Evolutionary conservation across 2,113 vertebrate species (phyloP), one percentile per base, ranked within the genome.

Genomic region (Semicossyphus pulcher): DNA sequence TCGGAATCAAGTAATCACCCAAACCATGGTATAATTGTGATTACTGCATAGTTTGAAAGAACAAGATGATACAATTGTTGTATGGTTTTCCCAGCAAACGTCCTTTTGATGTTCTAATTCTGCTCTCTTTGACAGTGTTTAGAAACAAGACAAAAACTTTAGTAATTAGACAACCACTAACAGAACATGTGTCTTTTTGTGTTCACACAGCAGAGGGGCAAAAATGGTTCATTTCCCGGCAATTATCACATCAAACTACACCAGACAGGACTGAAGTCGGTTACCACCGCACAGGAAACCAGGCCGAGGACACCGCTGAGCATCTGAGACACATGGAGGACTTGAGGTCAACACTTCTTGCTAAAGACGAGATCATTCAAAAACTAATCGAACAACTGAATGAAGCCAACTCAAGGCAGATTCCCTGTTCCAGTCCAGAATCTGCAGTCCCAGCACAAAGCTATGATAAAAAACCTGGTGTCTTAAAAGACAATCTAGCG

Each of bases 151-250:
- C 7, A 18, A 21, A 44, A 34, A 34, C 28, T 1, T 64, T 15
- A 25, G 45, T n/a, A 10, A 47, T 32, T n/a, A n/a, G n/a, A n/a
- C 0, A 44, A 31, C 8, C 12, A 4, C n/a, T 44, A 32, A 54
- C n/a, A 31, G 11, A 29, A 47, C 10, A 10, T 20, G 0, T 28
- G 0, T 44, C 5, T 25, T 45, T 54, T 16, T 39, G 4, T 34
- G 9, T 59, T 71, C 36, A 20, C 21, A 47, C 51, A 63, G 41
- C 2, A 8, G 11, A 2, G 2, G 2, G 0, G 7, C 1, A 0
- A 1, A 23, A 49, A 23, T 10, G 0, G 7, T 1, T 1, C 9
- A 0, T 12, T 4, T 15, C 10, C 12, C 3, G 1, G 10, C 2
- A 21, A 23, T 39, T 23, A 32, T 25, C 28, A 18, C 2, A 3